These are phyloP conservation scores for Catharus fuscescens DNA, from an alignment of 2,113 vertebrate genomes.

Conservation along the genomic window DNA sequence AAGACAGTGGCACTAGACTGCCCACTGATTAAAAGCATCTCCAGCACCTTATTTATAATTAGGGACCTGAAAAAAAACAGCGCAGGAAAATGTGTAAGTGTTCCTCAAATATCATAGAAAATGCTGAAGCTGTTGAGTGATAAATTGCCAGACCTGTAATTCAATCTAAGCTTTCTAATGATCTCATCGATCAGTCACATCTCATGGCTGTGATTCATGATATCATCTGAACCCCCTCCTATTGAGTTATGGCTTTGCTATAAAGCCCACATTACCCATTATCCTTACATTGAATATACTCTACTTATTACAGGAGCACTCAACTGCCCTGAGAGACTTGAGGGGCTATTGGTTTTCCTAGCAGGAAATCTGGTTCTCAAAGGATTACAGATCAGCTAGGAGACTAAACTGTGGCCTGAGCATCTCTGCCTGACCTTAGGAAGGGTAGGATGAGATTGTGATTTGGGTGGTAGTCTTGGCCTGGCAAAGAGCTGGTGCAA, in stretches of 20 bases:
- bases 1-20: slow-evolving; percentile 17
- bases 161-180: slow-evolving; percentile 51
- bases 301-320: neutral
- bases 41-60: slow-evolving; percentile 36
- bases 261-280: slow-evolving; percentile 37
- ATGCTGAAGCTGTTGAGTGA: neutral
- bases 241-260: slow-evolving; percentile 57
- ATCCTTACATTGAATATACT: neutral
- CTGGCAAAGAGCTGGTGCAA: neutral
- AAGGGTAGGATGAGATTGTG: neutral
- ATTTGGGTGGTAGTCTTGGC: neutral
- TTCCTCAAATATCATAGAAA: slow-evolving; percentile 38
- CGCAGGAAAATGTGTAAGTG: neutral
- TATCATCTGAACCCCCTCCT: neutral
- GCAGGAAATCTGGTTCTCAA: neutral
- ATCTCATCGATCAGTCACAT: slow-evolving; percentile 63
- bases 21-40: slow-evolving; percentile 45
- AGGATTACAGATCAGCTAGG: neutral
- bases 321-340: neutral
- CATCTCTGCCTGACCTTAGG: neutral
- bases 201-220: neutral
- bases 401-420: neutral
- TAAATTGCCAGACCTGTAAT: slow-evolving; percentile 47
- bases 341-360: neutral
- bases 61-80: neutral